Percentiles rank a stretch among this genome's conserved stretches.
phyloP scores from a whole-genome alignment of 1,140 invertebrate genomes.

The Acromyrmex heyeri region DNA sequence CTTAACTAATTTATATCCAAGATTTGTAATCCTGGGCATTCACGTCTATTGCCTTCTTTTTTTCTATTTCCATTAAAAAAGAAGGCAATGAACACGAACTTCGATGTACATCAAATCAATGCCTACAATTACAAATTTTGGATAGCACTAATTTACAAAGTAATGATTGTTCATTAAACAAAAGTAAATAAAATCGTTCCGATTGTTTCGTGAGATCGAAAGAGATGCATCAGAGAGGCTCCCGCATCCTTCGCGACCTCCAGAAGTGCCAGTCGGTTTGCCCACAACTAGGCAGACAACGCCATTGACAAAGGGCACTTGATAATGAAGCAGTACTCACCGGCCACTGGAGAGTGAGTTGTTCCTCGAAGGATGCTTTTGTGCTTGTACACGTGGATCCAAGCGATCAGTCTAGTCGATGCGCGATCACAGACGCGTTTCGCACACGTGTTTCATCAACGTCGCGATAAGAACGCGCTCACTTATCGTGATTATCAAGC shows the following conservation, averaged over 20 bases:
- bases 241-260: neutral
- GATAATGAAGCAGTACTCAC: slow-evolving; percentile 43
- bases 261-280: slow-evolving; percentile 20
- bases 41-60: too few relatives aligned
- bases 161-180: neutral
- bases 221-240: neutral
- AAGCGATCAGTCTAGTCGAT: neutral
- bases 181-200: slow-evolving; percentile 1
- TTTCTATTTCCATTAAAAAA: too few relatives aligned
- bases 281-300: neutral
- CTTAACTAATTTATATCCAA: neutral
- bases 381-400: slow-evolving; percentile 16
- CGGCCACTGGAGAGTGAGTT: slow-evolving; percentile 33
- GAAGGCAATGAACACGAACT: too few relatives aligned
- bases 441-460: slow-evolving; percentile 17
- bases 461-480: slow-evolving; percentile 7
- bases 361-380: slow-evolving; percentile 34
- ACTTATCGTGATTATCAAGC: slow-evolving; percentile 14
- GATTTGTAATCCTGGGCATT: too few relatives aligned
- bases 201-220: slow-evolving; percentile 8
- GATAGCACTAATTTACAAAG: neutral
- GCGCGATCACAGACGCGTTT: slow-evolving; percentile 25
- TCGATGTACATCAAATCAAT: too few relatives aligned
- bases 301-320: slow-evolving; percentile 26
- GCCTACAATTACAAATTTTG: too few relatives aligned